A percentile compares a stretch with the other conserved stretches of the same genome.
Evolutionary conservation across 2,888 invertebrate species (phyloP).

Genomic region (Gymnosoma rotundatum): DNA sequence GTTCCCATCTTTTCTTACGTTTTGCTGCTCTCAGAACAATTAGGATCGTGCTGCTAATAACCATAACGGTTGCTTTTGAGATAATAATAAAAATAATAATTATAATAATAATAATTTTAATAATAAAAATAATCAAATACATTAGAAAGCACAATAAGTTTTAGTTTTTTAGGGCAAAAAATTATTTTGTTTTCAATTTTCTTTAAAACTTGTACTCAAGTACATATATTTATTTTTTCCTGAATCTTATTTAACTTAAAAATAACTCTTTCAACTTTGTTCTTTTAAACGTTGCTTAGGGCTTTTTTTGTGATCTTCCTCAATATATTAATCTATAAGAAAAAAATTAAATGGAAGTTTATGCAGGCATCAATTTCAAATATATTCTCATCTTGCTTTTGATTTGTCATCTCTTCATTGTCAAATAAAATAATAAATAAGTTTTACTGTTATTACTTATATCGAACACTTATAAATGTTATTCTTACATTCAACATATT

Average conservation of each 20-base stretch:
- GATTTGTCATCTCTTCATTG: constrained; percentile 40
- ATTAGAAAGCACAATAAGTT: no score
- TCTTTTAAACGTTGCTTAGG: not conserved
- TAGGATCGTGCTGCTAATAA: no score
- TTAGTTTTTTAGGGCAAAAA: constrained; percentile 60
- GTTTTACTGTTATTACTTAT: constrained; percentile 12
- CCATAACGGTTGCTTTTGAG: no score
- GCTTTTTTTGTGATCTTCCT: not conserved
- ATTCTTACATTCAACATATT: constrained; percentile 16
- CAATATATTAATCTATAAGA: not conserved
- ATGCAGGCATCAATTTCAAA: not conserved
- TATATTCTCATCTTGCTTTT: not conserved
- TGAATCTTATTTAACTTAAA: not conserved
- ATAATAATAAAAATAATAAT: no score
- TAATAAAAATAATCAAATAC: no score
- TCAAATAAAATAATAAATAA: constrained; percentile 51
- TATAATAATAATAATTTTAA: no score
- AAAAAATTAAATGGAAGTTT: not conserved
- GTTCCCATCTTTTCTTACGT: no score
- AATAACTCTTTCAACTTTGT: not conserved
- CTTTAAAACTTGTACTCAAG: not conserved
- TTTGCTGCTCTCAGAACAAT: no score
- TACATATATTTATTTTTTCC: not conserved
- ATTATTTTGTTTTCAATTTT: constrained; percentile 60
- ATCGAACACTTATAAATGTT: constrained; percentile 1